Base-by-base conservation (phyloP, 2,888 invertebrate species). In the Mimachlamys varia region DNA sequence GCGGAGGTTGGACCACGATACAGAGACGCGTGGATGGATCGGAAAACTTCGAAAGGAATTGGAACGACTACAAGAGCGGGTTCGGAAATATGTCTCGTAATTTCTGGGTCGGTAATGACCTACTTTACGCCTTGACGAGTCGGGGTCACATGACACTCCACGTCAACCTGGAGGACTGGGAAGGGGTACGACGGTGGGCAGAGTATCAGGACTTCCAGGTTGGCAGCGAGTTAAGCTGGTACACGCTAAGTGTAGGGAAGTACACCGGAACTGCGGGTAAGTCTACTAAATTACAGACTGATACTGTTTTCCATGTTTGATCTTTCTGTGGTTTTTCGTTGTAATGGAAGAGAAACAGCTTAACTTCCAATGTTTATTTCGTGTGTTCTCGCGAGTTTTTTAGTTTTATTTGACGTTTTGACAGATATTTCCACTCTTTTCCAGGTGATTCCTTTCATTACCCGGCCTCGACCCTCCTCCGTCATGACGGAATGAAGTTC, bases 41-140 rank as follows among this genome's bases (percentile, higher is more conserved):
- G 0, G 97, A 98, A 0, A 98, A 98, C 94, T 99, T 99, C 96
- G 98, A 98, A 97, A 97, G 98, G 88, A 98, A 98, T 90, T 99
- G 98, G 98, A 97, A 97, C 90, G 98, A 98, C 90, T 99, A 99
- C 95, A 98, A 98, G 0, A 97, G 97, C 2, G 98, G 98, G 19
- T 99, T 99, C 95, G 99, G 99, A 0, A 97, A 98, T 22, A 95
- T 96, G 93, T 92, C 94, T 19, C 98, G 98, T 0, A 98, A 99
- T 95, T 98, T 98, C 96, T 99, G 98, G 98, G 97, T 99, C 37
- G 99, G 99, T 3, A 98, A 91, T 38, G 91, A 91, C 22, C 58
- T 58, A 27, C 37, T 91, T 13, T 88, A 91, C 53, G 44, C 12
- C 33, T 38, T 91, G 19, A 91, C 91, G 0, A 17, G 22, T 27